phyloP scores from a whole-genome alignment of 2,797 vertebrate species.

The Schizopygopsis malacanthus region DNA sequence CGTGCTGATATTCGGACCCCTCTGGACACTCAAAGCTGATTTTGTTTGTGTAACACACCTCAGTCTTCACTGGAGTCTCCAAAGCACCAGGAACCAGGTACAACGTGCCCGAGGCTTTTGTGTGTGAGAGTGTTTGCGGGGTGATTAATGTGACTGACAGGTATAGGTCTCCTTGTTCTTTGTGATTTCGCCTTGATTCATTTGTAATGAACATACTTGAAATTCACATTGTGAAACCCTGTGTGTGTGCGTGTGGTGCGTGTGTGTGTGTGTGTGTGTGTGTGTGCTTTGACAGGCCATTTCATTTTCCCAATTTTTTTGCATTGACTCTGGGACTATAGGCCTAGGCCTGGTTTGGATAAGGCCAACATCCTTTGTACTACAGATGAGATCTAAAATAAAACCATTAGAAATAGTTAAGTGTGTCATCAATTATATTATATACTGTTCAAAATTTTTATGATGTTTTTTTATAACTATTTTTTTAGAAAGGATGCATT shows the following conservation, averaged over 20 bases:
- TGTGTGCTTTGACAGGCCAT: constrained; percentile 70
- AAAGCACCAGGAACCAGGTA: constrained; percentile 45
- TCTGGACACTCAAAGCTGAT: constrained; percentile 50
- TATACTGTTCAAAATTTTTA: background rate
- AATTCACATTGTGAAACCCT: constrained; percentile 70
- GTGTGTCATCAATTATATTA: background rate
- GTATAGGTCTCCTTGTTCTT: constrained; percentile 50
- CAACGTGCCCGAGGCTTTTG: constrained; percentile 49
- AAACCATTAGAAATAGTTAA: background rate
- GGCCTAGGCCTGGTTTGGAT: constrained; percentile 1
- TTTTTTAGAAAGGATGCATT: background rate
- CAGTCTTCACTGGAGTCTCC: constrained; percentile 68
- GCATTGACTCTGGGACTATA: background rate
- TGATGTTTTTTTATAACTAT: background rate
- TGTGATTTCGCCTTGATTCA: constrained; percentile 61
- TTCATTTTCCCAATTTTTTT: constrained; percentile 62
- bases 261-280: constrained; percentile 59
- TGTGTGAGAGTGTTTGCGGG: constrained; percentile 15
- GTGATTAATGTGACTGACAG: constrained; percentile 54
- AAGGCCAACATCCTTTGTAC: constrained; percentile 14
- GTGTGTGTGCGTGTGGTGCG: constrained; percentile 60
- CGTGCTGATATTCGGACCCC: constrained; percentile 46
- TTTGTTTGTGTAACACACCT: constrained; percentile 58
- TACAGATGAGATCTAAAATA: constrained; percentile 18
- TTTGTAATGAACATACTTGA: constrained; percentile 77